A percentile compares a stretch with the other conserved stretches of the same genome.
Evolutionary conservation across 1,140 invertebrate species (phyloP).

Genomic region (Wiebesia pumilae): DNA sequence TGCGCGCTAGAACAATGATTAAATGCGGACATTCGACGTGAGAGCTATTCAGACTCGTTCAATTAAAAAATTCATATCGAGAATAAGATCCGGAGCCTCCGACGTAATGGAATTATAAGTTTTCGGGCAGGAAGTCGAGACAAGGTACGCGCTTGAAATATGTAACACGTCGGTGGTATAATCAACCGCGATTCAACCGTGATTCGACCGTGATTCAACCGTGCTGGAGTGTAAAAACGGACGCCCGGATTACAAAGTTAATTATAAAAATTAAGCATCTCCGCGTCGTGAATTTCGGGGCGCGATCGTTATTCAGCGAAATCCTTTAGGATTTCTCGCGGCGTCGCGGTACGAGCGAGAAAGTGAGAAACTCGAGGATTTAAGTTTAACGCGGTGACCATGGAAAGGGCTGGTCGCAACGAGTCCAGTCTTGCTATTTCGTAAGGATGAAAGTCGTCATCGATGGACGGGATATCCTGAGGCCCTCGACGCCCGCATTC

Average conservation of each 20-base stretch:
- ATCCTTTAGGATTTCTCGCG: neutral
- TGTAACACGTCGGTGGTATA: neutral
- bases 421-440: neutral
- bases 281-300: neutral
- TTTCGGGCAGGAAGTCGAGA: neutral
- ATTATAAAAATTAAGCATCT: neutral
- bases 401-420: neutral
- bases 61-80: neutral
- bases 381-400: too few relatives aligned
- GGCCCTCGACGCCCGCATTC: too few relatives aligned
- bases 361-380: too few relatives aligned
- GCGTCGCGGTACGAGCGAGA: too few relatives aligned
- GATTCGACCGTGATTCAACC: too few relatives aligned
- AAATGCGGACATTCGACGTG: neutral
- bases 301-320: neutral
- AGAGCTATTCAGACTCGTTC: neutral
- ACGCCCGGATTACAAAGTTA: neutral
- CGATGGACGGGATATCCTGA: neutral
- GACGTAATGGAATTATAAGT: too few relatives aligned
- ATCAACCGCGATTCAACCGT: too few relatives aligned
- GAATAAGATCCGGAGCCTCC: neutral
- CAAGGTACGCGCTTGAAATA: neutral
- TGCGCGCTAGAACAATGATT: neutral
- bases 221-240: too few relatives aligned
- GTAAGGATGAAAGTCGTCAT: neutral